Evolutionary conservation across 2,113 vertebrate species (phyloP).

Genomic region (Notothenia coriiceps): DNA sequence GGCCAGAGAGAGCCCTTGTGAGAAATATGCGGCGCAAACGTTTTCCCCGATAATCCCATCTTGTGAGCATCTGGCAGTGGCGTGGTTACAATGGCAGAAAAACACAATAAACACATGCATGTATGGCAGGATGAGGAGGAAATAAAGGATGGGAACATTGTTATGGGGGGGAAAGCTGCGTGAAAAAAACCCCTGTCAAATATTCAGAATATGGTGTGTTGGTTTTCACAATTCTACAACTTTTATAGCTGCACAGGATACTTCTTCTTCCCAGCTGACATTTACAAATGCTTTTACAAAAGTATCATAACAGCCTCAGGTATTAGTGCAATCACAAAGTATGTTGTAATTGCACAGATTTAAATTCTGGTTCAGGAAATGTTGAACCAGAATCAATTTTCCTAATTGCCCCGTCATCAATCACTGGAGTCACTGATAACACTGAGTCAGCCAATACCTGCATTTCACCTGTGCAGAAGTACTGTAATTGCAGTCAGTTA

Average conservation of each 20-base stretch:
- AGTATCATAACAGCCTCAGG: neutral
- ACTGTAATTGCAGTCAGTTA: constrained; percentile 10
- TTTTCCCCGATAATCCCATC: constrained; percentile 82
- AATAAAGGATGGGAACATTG: constrained; percentile 62
- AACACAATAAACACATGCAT: constrained; percentile 72
- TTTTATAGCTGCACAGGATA: constrained; percentile 7
- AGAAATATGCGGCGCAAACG: constrained; percentile 79
- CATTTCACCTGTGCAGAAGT: constrained; percentile 2
- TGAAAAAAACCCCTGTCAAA: constrained; percentile 25
- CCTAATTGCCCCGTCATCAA: constrained; percentile 45
- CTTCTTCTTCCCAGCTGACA: neutral
- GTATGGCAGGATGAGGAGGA: constrained; percentile 57
- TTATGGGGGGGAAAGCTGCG: neutral
- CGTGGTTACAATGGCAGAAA: constrained; percentile 65
- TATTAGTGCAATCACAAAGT: constrained; percentile 18
- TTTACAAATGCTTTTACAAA: constrained; percentile 14
- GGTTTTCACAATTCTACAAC: constrained; percentile 27
- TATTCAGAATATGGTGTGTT: constrained; percentile 25
- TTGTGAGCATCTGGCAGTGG: constrained; percentile 79
- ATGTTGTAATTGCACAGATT: constrained; percentile 32
- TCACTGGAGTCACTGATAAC: constrained; percentile 30
- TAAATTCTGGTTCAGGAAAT: constrained; percentile 36
- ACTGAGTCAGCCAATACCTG: constrained; percentile 16
- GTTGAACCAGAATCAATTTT: neutral
- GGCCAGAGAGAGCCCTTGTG: constrained; percentile 78